Base-by-base conservation (phyloP, 2,113 vertebrate species). In the Hystrix cristata region DNA sequence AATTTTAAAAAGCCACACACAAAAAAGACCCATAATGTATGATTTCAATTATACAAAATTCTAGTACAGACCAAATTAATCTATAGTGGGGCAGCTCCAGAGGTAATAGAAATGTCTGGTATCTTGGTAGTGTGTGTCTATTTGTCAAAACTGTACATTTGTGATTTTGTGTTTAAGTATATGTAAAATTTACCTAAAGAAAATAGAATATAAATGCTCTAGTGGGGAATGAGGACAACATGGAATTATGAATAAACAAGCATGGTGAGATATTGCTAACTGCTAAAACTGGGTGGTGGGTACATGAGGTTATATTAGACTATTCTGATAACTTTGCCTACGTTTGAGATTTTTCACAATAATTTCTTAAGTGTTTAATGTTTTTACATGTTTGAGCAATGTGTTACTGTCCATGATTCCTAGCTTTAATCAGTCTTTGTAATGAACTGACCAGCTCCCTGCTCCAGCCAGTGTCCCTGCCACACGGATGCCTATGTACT, bases 171-270 rank as follows among this genome's bases (percentile, higher is more conserved):
- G 79, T 87, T 57, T 31, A 59, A 94, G 82, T 89, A 16, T 46
- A 46, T 59, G 34, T 78, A 81, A 59, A 86, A 89, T 89, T 95
- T 46, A 71, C 29, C 53, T 76, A 69, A 78, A 86, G 74, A 60
- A 88, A 91, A 76, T 60, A 16, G 60, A 85, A 76, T 76, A 55
- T 93, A 2, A 89, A 90, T 65, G 14, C 60, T 72, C 59, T 14
- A 21, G 1, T 72, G 5, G 34, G 7, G 3, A 4, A 14, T 67
- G 38, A 18, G 16, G 55, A 83, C 76, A 90, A 89, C 43, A 72
- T 48, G 48, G 48, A 69, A 43, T 46, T 90, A 38, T 3, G 76
- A 59, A 46, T 71, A 43, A 83, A 74, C 27, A 65, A 74, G 83
- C 48, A 85, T 55, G 15, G 10, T 10, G 55, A 21, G 74, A 65